Percentiles rank a stretch among this genome's conserved stretches.
These are phyloP conservation scores for Galerucella nymphaeae DNA, from an alignment of 2,888 invertebrate species.

Conservation along the genomic window DNA sequence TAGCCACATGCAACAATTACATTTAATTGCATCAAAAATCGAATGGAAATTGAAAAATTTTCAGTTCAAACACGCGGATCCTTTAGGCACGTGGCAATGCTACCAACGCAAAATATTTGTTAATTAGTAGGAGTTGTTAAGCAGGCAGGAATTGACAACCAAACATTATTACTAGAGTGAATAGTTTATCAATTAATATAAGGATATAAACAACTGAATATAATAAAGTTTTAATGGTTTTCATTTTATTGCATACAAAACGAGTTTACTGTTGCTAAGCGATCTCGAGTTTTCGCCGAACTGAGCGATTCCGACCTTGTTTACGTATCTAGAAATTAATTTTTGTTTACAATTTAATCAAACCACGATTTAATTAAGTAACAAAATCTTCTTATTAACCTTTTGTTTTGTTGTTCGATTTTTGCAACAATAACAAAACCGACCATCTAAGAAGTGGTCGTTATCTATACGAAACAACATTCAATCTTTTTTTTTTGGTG, in stretches of 20 bases:
- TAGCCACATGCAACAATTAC: neutral
- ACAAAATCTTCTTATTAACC: neutral
- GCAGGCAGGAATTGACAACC: too few species aligned
- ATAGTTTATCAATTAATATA: too few species aligned
- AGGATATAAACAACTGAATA: too few species aligned
- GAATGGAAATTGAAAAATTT: neutral
- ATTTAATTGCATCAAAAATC: neutral
- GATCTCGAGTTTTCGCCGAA: neutral
- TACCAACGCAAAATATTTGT: neutral
- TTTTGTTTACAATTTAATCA: slow-evolving; percentile 7
- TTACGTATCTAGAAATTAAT: neutral
- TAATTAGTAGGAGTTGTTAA: too few species aligned
- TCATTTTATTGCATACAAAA: too few species aligned
- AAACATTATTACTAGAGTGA: too few species aligned
- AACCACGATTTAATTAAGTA: neutral
- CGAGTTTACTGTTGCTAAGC: neutral
- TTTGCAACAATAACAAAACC: neutral
- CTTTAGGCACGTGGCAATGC: neutral
- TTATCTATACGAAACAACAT: neutral
- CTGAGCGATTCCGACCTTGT: slow-evolving; percentile 7
- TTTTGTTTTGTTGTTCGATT: slow-evolving; percentile 7
- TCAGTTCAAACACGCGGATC: neutral
- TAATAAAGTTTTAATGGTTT: too few species aligned
- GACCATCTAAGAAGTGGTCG: too few species aligned
- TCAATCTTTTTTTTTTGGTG: neutral